These are phyloP conservation scores for Platerodrilus igneus DNA, from an alignment of 2,888 invertebrate species.

Conservation along the genomic window DNA sequence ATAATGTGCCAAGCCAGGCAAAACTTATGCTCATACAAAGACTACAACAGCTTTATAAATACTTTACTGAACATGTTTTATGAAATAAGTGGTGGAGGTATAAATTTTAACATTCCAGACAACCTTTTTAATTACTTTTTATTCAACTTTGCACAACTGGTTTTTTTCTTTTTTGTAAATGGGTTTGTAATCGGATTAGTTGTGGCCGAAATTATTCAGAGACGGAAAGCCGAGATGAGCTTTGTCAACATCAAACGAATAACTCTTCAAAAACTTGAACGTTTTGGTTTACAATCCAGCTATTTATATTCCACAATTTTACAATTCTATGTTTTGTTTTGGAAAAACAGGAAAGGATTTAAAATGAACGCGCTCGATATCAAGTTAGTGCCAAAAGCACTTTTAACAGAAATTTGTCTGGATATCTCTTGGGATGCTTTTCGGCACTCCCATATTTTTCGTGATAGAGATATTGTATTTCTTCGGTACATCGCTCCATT, in stretches of 20 bases:
- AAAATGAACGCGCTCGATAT: conserved; percentile 7
- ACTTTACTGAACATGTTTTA: too few relatives aligned
- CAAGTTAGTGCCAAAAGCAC: conserved; percentile 23
- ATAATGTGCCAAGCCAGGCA: conserved; percentile 1
- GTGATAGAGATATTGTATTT: conserved; percentile 22
- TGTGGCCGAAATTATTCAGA: too few relatives aligned
- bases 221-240: too few relatives aligned
- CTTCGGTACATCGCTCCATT: conserved; percentile 23
- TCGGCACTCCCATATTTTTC: conserved; percentile 31
- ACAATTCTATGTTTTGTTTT: conserved; percentile 4
- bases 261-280: neutral
- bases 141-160: too few relatives aligned
- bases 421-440: conserved; percentile 28
- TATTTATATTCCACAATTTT: neutral
- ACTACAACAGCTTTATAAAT: too few relatives aligned
- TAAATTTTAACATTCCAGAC: too few relatives aligned
- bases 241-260: neutral
- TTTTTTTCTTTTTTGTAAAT: too few relatives aligned
- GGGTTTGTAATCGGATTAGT: neutral
- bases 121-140: too few relatives aligned
- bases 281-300: too few relatives aligned
- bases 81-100: too few relatives aligned
- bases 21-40: neutral
- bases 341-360: conserved; percentile 20
- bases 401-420: conserved; percentile 23